Evolutionary conservation across 2,113 vertebrate genomes (phyloP).

Genomic region (Columba livia): DNA sequence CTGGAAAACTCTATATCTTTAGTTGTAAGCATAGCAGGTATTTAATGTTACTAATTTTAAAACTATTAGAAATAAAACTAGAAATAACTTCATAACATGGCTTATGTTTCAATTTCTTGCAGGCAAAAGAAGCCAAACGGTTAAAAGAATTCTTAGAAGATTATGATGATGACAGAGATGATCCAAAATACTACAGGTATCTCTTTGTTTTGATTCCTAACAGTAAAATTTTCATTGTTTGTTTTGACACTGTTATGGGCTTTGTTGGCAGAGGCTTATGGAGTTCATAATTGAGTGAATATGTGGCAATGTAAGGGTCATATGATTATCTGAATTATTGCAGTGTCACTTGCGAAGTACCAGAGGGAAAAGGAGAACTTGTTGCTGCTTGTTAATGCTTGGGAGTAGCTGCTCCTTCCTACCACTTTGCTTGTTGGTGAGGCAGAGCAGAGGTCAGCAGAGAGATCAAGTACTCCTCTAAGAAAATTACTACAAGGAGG

Average conservation of each 20-base stretch:
- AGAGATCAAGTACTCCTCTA: not conserved
- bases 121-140: constrained; percentile 97
- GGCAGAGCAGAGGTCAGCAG: not conserved
- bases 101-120: not conserved
- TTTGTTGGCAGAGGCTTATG: not conserved
- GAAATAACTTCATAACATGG: not conserved
- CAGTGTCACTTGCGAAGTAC: not conserved
- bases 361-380: not conserved
- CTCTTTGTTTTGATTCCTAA: not conserved
- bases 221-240: not conserved
- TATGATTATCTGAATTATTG: not conserved
- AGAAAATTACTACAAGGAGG: not conserved
- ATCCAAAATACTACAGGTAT: constrained; percentile 97
- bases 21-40: not conserved
- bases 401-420: not conserved
- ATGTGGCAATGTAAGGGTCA: not conserved
- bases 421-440: not conserved
- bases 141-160: constrained; percentile 98
- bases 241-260: not conserved
- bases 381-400: not conserved
- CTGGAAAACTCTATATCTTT: not conserved
- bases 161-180: constrained; percentile 97
- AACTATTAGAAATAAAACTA: not conserved
- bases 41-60: not conserved
- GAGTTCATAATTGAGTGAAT: not conserved